These are phyloP conservation scores for Lithophane socia DNA, from an alignment of 2,888 invertebrate genomes.

Conservation along the genomic window DNA sequence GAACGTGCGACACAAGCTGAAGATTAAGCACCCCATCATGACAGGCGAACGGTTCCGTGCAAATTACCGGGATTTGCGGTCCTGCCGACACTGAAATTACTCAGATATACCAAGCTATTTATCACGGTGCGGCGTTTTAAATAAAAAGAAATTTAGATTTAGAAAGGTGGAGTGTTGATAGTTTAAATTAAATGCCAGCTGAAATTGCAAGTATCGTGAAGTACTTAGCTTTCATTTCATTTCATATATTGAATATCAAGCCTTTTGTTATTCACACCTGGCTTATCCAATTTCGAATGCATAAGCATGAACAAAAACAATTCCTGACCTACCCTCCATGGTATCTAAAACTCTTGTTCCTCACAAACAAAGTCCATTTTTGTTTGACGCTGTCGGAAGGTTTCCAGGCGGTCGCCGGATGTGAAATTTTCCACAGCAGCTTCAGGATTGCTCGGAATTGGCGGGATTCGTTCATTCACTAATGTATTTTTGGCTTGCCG, in stretches of 20 bases:
- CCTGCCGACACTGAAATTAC: slow-evolving; percentile 59
- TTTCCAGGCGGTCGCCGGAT: slow-evolving; percentile 77
- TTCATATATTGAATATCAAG: slow-evolving; percentile 45
- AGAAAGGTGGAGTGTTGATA: neutral
- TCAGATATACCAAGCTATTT: slow-evolving; percentile 46
- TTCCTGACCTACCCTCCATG: slow-evolving; percentile 35
- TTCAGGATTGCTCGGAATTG: slow-evolving; percentile 76
- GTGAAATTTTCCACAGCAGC: slow-evolving; percentile 86
- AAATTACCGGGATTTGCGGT: slow-evolving; percentile 71
- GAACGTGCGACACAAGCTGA: slow-evolving; percentile 49
- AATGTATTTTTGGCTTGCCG: slow-evolving; percentile 83
- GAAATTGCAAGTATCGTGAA: slow-evolving; percentile 21
- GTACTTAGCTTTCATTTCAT: slow-evolving; percentile 17
- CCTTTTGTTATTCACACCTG: slow-evolving; percentile 47
- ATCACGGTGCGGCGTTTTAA: slow-evolving; percentile 32
- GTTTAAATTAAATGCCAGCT: slow-evolving; percentile 12
- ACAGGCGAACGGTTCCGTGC: slow-evolving; percentile 63
- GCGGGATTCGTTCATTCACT: slow-evolving; percentile 77
- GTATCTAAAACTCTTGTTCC: slow-evolving; percentile 46
- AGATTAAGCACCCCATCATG: slow-evolving; percentile 67
- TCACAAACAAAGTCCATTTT: slow-evolving; percentile 69
- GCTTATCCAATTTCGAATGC: slow-evolving; percentile 46
- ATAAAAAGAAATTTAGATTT: slow-evolving; percentile 18
- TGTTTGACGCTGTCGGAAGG: slow-evolving; percentile 67
- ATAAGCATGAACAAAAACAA: slow-evolving; percentile 33